Evolutionary conservation across 37 sponge, comb jelly and placozoan genomes (phyloP).

Genomic region (Bolinopsis microptera): DNA sequence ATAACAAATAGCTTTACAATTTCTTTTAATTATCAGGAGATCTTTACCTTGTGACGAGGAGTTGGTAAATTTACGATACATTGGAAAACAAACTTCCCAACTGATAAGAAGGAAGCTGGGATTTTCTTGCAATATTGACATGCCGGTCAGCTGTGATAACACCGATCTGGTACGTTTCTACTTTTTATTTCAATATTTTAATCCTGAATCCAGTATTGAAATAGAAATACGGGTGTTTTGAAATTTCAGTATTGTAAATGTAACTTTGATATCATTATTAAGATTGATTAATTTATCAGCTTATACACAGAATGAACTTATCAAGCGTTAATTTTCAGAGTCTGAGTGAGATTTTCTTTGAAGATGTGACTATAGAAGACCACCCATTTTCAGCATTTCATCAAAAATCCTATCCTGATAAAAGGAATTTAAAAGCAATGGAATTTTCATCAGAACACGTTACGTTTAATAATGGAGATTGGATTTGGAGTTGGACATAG

Average conservation of each 20-base stretch:
- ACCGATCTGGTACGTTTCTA: too few relatives aligned
- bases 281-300: too few relatives aligned
- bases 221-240: too few relatives aligned
- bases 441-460: not conserved
- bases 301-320: too few relatives aligned
- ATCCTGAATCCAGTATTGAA: too few relatives aligned
- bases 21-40: too few relatives aligned
- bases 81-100: not conserved
- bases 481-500: too few relatives aligned
- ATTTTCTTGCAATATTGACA: slow-evolving; percentile 8
- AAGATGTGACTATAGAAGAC: not conserved
- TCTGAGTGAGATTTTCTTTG: not conserved
- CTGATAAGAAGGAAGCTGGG: not conserved
- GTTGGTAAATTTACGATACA: not conserved
- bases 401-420: not conserved
- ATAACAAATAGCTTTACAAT: too few relatives aligned
- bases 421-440: not conserved
- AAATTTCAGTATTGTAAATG: too few relatives aligned
- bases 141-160: not conserved
- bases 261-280: too few relatives aligned
- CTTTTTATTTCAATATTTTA: too few relatives aligned
- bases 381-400: slow-evolving; percentile 19
- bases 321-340: not conserved
- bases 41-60: slow-evolving; percentile 9
- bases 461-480: too few relatives aligned